Conservation (phyloP, 2,888 invertebrate species). For the Neria commutata region DNA sequence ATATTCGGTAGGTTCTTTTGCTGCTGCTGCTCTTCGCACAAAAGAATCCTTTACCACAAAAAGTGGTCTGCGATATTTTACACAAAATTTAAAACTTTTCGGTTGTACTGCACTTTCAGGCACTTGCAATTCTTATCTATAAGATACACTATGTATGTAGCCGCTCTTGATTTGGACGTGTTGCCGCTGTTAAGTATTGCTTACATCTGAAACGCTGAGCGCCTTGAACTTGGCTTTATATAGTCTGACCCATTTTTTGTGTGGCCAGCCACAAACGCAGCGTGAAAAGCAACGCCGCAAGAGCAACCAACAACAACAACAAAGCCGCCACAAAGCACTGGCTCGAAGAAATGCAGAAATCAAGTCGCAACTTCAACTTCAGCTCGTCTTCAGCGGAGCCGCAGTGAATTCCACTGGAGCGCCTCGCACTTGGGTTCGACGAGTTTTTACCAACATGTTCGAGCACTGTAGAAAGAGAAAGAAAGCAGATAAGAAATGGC, state of each 20-base stretch:
- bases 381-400: no score
- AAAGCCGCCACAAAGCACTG: no score
- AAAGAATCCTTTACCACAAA: no score
- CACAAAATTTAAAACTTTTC: no score
- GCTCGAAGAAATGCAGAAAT: neutral
- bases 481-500: neutral
- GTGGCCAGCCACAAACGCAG: neutral
- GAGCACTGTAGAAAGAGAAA: neutral
- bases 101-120: no score
- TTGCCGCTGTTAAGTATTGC: conserved; percentile 39
- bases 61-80: no score
- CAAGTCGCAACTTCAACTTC: neutral
- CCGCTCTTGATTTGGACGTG: neutral
- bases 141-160: neutral
- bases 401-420: neutral
- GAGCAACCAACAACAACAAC: neutral
- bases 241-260: conserved; percentile 77
- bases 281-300: neutral
- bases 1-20: no score
- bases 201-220: conserved; percentile 67
- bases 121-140: neutral
- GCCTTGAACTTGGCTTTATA: conserved; percentile 85
- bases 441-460: neutral
- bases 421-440: neutral
- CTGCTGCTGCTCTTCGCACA: no score